phyloP scores from a whole-genome alignment of 2,113 vertebrate genomes.

The Caretta caretta region DNA sequence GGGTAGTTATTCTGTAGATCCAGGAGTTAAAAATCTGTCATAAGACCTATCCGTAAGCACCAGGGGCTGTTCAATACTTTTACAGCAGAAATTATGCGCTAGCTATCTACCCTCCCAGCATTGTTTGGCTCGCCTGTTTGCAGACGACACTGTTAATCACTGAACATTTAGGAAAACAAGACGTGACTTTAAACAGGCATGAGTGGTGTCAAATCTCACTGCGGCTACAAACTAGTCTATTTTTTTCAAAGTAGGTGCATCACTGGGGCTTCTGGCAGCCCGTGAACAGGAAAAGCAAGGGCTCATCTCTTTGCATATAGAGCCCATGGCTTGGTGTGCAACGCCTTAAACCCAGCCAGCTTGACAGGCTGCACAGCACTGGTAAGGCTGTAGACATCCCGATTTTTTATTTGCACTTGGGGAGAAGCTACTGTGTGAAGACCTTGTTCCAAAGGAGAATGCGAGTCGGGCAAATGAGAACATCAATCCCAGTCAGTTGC shows the following conservation, averaged over 20 bases:
- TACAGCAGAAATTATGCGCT: not conserved
- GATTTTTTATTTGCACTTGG: rapidly evolving
- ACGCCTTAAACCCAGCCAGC: rapidly evolving
- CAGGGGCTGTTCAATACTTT: not conserved
- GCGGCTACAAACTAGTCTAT: not conserved
- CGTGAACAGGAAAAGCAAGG: rapidly evolving
- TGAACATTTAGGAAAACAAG: not conserved
- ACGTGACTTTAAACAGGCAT: not conserved
- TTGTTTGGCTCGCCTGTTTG: not conserved
- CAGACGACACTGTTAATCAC: not conserved
- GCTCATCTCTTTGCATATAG: not conserved
- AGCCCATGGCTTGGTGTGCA: not conserved
- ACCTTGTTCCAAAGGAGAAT: rapidly evolving
- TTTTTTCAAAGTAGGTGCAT: rapidly evolving
- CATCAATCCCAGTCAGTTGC: rapidly evolving
- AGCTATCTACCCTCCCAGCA: not conserved
- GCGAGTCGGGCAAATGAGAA: rapidly evolving
- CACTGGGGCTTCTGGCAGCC: rapidly evolving
- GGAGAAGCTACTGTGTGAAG: rapidly evolving
- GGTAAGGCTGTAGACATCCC: rapidly evolving
- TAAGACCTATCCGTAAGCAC: not conserved
- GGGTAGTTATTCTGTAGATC: not conserved
- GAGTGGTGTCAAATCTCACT: not conserved
- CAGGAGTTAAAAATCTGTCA: not conserved
- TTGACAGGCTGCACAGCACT: not conserved